Evolutionary conservation across 2,113 vertebrate species (phyloP).

Genomic region (Orthochromis malagaraziensis): DNA sequence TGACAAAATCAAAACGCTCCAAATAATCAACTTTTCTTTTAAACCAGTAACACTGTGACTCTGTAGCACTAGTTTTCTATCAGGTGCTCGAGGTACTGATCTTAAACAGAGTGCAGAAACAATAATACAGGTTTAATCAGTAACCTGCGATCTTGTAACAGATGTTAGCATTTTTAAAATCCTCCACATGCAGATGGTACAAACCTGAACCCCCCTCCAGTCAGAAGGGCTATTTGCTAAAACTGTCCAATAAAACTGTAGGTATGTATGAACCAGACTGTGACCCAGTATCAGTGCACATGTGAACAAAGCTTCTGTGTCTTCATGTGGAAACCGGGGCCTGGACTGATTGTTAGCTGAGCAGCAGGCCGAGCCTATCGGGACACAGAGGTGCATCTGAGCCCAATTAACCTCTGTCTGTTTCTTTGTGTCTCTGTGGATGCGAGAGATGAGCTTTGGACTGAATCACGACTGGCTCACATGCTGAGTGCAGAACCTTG

Average conservation of each 20-base stretch:
- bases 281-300: neutral
- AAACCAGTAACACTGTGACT: neutral
- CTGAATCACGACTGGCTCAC: neutral
- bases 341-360: neutral
- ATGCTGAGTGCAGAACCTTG: neutral
- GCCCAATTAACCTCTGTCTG: conserved; percentile 48
- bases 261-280: neutral
- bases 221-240: neutral
- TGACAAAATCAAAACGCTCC: neutral
- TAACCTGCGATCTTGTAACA: neutral
- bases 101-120: neutral
- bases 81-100: neutral
- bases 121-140: neutral
- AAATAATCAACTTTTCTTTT: neutral
- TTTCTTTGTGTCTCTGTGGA: conserved; percentile 15
- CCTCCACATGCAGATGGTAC: neutral
- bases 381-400: conserved; percentile 7
- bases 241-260: neutral
- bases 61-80: neutral
- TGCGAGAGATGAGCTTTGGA: neutral
- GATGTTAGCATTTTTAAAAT: neutral
- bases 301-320: neutral
- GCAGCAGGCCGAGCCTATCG: neutral
- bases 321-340: neutral
- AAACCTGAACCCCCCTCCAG: neutral